Base-by-base conservation (phyloP, 2,888 invertebrate species). In the Quadriops clusia region DNA sequence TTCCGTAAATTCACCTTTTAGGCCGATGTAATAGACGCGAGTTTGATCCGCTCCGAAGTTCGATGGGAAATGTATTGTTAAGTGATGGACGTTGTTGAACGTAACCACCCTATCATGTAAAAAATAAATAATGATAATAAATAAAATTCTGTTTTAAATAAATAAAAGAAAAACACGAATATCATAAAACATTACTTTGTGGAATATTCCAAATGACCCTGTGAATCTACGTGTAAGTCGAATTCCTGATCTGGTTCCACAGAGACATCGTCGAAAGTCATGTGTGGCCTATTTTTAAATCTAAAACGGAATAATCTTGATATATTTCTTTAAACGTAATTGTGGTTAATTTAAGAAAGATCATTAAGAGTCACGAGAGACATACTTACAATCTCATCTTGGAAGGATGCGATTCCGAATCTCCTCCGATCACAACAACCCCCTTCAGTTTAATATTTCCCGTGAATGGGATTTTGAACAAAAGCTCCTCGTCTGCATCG, bases 381-480 rank as follows among this genome's bases (percentile, higher is more conserved):
- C 23, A 20, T 36, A 71, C 79, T 74, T 65, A 95, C 86, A 97
- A 53, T 67, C 83, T 77, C 62, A 97, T 73, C 60, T 74, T 77
- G 13, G 77, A 71, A 9, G 97, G 97, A 66, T 91, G 89, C 11
- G 75, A 67, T 38, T 79, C 77, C 40, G 83, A 77, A 54, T 90
- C 82, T 40, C 86, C 87, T n/a, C 95, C 95, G 44, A 83, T 72
- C 30, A 98, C 65, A 45, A 87, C 84, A 22, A 98, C 74, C 6
- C 95, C 95, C 64, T 94, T 94, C 28, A 98, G 63, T 60, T 95
- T 95, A 2, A 98, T 72, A 65, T 86, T 87, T 17, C 93, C 94
- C 18, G 90, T 89, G 56, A 98, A 98, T 14, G 95, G 95, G 50
- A 97, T 87, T 57, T 94, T 95, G 55, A 98, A 91, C 3, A 98